Percentiles rank a stretch among this genome's conserved stretches.
phyloP scores from a whole-genome alignment of 2,888 invertebrate genomes.

The Machimus atricapillus region DNA sequence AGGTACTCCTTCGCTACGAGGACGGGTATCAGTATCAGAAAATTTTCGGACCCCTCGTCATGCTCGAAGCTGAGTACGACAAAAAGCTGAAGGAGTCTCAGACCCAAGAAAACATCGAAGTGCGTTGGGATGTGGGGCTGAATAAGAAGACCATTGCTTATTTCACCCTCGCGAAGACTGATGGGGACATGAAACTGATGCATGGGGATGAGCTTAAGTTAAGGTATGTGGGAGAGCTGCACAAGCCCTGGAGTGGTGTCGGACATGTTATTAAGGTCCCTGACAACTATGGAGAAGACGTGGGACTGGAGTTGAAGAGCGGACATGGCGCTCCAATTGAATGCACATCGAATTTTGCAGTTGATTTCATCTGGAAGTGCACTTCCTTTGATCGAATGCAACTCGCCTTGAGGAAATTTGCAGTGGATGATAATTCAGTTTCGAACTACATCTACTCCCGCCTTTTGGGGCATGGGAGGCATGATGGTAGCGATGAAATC shows the following conservation, averaged over 20 bases:
- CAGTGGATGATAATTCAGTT: constrained; percentile 94
- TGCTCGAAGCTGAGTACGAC: constrained; percentile 98
- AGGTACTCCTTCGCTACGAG: constrained; percentile 80
- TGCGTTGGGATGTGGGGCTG: constrained; percentile 97
- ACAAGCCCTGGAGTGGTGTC: constrained; percentile 96
- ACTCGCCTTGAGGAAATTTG: constrained; percentile 90
- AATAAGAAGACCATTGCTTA: constrained; percentile 98
- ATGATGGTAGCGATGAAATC: constrained; percentile 94
- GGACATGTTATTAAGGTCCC: constrained; percentile 97
- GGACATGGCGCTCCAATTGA: constrained; percentile 92
- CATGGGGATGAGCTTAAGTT: constrained; percentile 96
- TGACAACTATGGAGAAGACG: constrained; percentile 96
- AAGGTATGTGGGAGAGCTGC: constrained; percentile 90
- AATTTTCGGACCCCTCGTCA: constrained; percentile 95
- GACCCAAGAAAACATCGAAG: constrained; percentile 97
- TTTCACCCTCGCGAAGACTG: constrained; percentile 95
- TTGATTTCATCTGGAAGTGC: constrained; percentile 99
- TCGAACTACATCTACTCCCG: constrained; percentile 98
- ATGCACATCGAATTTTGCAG: constrained; percentile 93
- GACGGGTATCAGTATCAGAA: constrained; percentile 99
- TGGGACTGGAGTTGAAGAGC: constrained; percentile 94
- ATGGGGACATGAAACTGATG: constrained; percentile 99
- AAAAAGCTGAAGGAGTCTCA: constrained; percentile 97
- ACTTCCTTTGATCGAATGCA: constrained; percentile 99
- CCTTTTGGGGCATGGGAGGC: constrained; percentile 91